These are phyloP conservation scores for Sminthopsis crassicaudata DNA, from an alignment of 2,113 vertebrate genomes.

Conservation along the genomic window DNA sequence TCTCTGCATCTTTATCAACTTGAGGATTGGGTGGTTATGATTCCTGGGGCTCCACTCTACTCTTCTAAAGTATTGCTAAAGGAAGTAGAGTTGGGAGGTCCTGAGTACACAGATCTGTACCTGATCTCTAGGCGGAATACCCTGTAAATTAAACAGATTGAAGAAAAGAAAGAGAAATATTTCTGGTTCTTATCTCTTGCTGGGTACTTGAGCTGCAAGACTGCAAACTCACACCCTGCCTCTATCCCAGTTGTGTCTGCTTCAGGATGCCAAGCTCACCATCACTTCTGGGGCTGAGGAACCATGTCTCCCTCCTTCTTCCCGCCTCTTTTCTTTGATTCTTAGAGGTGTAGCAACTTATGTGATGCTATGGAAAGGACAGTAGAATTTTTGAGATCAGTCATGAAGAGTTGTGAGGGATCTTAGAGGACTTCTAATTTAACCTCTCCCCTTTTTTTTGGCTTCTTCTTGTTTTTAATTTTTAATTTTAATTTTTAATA, in stretches of 20 bases:
- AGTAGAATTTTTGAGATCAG: too few relatives aligned
- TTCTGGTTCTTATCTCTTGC: not conserved
- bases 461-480: not conserved
- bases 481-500: too few relatives aligned
- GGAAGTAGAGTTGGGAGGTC: not conserved
- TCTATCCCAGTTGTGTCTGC: not conserved
- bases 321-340: too few relatives aligned
- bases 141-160: not conserved
- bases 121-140: not conserved
- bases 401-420: not conserved
- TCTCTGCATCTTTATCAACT: not conserved
- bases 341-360: not conserved
- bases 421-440: not conserved
- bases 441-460: not conserved
- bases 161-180: not conserved
- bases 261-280: too few relatives aligned
- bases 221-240: not conserved
- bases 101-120: not conserved
- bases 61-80: not conserved
- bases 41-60: not conserved
- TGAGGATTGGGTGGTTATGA: not conserved
- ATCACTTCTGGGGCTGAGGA: not conserved
- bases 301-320: too few relatives aligned
- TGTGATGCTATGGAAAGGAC: not conserved
- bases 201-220: too few relatives aligned